These are phyloP conservation scores for Ornithoptera alexandrae DNA, from an alignment of 2,888 invertebrate species.

Conservation along the genomic window DNA sequence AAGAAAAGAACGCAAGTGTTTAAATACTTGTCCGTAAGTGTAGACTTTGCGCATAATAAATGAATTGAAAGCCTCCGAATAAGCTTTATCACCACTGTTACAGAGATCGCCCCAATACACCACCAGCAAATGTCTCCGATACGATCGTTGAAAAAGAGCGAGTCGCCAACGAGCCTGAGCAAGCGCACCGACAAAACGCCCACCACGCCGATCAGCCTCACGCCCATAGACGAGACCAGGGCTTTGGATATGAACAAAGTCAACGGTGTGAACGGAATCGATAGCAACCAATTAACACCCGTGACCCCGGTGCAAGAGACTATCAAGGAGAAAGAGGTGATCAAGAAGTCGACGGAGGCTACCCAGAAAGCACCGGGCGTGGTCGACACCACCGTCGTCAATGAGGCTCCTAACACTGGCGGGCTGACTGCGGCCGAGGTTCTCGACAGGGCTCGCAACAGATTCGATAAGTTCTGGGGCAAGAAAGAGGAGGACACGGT, in stretches of 20 bases:
- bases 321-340: constrained; percentile 59
- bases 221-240: constrained; percentile 75
- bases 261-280: constrained; percentile 55
- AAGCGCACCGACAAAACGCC: constrained; percentile 76
- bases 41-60: too few relatives aligned
- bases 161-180: constrained; percentile 72
- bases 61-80: constrained; percentile 32
- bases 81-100: constrained; percentile 45
- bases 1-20: neutral
- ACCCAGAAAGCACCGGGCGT: constrained; percentile 78
- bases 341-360: constrained; percentile 73
- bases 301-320: constrained; percentile 65
- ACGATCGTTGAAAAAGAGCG: constrained; percentile 74
- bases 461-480: constrained; percentile 92
- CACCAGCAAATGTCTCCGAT: constrained; percentile 79
- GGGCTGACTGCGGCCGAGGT: constrained; percentile 85
- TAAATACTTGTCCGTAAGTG: constrained; percentile 7
- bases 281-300: constrained; percentile 66
- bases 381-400: constrained; percentile 77
- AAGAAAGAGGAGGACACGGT: constrained; percentile 83
- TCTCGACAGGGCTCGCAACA: constrained; percentile 88
- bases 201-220: constrained; percentile 72
- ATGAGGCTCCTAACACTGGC: constrained; percentile 62
- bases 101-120: constrained; percentile 77
- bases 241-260: constrained; percentile 72